These are phyloP conservation scores for Erpobdella octoculata DNA, from an alignment of 2,888 invertebrate genomes.

Conservation along the genomic window DNA sequence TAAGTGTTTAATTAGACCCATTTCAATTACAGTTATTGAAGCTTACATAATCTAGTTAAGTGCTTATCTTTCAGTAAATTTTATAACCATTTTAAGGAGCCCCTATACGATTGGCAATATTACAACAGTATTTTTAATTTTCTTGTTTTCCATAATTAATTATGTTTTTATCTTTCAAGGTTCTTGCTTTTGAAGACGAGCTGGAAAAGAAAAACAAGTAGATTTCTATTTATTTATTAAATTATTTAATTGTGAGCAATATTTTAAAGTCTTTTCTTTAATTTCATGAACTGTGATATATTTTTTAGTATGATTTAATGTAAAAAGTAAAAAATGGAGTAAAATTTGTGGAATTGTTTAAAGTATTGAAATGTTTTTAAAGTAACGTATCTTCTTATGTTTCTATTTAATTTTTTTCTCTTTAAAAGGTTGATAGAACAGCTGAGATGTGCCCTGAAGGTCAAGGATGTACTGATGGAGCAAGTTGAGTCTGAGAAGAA, in stretches of 20 bases:
- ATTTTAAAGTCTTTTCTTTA: no score
- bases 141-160: no score
- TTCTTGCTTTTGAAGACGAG: constrained; percentile 6
- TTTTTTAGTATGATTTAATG: background rate
- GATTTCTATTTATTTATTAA: background rate
- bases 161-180: background rate
- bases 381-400: background rate
- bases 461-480: constrained; percentile 37
- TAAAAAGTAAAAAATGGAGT: background rate
- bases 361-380: background rate
- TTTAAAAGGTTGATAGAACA: constrained; percentile 33
- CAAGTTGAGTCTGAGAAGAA: constrained; percentile 36
- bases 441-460: constrained; percentile 32
- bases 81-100: no score
- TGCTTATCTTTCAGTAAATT: no score
- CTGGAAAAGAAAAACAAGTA: constrained; percentile 15
- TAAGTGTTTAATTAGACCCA: no score
- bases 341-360: background rate
- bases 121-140: no score
- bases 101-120: no score
- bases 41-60: no score
- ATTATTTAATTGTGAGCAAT: background rate
- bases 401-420: background rate
- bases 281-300: background rate
- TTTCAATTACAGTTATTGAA: no score